Base-by-base conservation (phyloP, 2,888 invertebrate genomes). In the Dione vanillae region DNA sequence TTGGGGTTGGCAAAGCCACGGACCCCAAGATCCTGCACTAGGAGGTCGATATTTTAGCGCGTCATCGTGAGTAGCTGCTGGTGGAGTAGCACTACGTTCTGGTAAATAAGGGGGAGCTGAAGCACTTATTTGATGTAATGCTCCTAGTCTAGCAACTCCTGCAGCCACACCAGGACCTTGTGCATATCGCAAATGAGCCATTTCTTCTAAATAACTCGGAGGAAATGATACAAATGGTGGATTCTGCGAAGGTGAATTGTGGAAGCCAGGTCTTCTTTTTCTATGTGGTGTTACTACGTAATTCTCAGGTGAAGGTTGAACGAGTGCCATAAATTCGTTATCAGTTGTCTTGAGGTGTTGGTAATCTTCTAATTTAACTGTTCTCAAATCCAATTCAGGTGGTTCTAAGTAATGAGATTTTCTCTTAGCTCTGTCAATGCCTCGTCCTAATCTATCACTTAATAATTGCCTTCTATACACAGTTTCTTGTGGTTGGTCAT, bases 281-380 rank as follows among this genome's bases (percentile, higher is more conserved):
- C 97, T 94, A 90, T 97, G 97, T 12, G 97, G 97, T 43, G 97
- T 97, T 27, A 97, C 97, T 52, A 97, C 97, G 82, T 97, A 97
- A 80, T 96, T 96, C 85, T 97, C 97, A 0, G 97, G 96, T 70
- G 96, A 96, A 3, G 93, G 91, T 82, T 96, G 96, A 64, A 96
- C 96, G 59, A 96, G 92, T 67, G 95, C 94, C 86, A 95, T 94
- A 69, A 96, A 88, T 78, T 96, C 96, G 79, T 95, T 95, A 76
- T 96, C 96, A 16, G 96, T 95, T 47, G 96, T 94, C 82, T 95
- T 95, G 19, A 95, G 87, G 79, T 95, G 94, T 45, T 95, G 94
- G 78, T 95, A 94, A 77, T 96, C 96, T 81, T 96, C 96, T 80
- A 95, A 94, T 88, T 95, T 95, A 65, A 95, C 92, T 74, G 94